phyloP scores from a whole-genome alignment of 1,140 invertebrate genomes.

The Gonatopus flavifemur region DNA sequence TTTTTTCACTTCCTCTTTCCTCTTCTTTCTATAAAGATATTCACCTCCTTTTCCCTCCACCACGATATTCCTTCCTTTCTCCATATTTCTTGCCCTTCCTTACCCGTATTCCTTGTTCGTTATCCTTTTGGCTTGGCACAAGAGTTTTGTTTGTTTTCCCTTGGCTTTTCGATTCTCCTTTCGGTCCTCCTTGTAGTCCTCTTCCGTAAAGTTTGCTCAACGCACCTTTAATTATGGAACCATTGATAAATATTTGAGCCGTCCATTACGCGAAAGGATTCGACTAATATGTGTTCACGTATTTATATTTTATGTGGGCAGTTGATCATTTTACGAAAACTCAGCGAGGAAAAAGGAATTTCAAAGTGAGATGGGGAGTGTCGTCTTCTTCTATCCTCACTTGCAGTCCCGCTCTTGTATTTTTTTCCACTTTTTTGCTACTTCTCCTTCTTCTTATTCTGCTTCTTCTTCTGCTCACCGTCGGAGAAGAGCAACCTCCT shows the following conservation, averaged over 20 bases:
- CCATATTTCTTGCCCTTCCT: constrained; percentile 8
- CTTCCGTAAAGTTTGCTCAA: constrained; percentile 56
- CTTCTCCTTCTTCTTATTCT: not conserved
- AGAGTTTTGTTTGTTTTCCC: constrained; percentile 53
- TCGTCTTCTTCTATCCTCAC: constrained; percentile 13
- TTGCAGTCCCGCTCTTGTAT: not conserved
- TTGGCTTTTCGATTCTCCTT: too few species aligned
- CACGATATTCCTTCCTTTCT: constrained; percentile 9
- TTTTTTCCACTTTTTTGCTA: not conserved
- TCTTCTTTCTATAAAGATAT: constrained; percentile 13
- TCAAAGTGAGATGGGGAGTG: too few species aligned
- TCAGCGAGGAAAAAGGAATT: too few species aligned
- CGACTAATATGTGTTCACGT: too few species aligned
- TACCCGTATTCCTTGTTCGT: constrained; percentile 12
- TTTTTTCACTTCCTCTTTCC: not conserved
- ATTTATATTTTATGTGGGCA: too few species aligned
- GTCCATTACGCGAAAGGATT: constrained; percentile 47
- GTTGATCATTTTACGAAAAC: too few species aligned
- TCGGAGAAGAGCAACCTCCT: constrained; percentile 15
- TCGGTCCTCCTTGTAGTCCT: too few species aligned
- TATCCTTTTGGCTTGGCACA: constrained; percentile 11
- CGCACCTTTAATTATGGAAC: constrained; percentile 55
- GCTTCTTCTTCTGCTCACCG: not conserved
- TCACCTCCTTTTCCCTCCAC: constrained; percentile 2
- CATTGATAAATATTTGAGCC: constrained; percentile 58